Conservation (phyloP, 2,797 vertebrate genomes). For the Discoglossus pictus region DNA sequence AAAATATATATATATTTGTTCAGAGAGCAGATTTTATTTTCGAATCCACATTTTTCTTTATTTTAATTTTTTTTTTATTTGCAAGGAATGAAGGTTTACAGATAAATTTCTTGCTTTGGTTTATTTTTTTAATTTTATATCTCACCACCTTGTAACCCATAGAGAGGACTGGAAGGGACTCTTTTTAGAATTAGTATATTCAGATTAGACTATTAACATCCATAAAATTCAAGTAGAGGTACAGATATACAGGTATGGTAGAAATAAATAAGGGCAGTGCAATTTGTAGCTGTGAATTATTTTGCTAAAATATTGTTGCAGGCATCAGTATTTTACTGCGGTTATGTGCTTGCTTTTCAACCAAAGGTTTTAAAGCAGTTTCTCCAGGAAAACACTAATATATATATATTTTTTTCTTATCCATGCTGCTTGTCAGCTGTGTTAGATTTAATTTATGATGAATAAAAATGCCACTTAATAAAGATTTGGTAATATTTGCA, state of each 20-base stretch:
- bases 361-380: background rate
- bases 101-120: constrained; percentile 15
- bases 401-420: too few species aligned
- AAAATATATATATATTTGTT: constrained; percentile 14
- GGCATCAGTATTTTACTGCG: constrained; percentile 4
- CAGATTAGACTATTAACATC: too few species aligned
- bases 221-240: background rate
- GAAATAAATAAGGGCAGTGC: constrained; percentile 20
- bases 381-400: too few species aligned
- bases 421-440: too few species aligned
- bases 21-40: constrained; percentile 65
- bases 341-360: constrained; percentile 28
- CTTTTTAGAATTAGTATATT: too few species aligned
- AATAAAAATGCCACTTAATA: too few species aligned
- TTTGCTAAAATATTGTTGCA: constrained; percentile 15
- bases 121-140: constrained; percentile 73
- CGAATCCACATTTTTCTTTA: constrained; percentile 48
- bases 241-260: constrained; percentile 15
- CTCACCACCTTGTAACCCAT: constrained; percentile 65
- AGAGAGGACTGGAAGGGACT: too few species aligned
- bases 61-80: constrained; percentile 58
- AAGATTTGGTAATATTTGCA: too few species aligned
- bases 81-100: too few species aligned
- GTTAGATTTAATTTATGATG: too few species aligned
- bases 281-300: background rate